phyloP scores from a whole-genome alignment of 2,113 vertebrate species.

The Corydoras maculifer region DNA sequence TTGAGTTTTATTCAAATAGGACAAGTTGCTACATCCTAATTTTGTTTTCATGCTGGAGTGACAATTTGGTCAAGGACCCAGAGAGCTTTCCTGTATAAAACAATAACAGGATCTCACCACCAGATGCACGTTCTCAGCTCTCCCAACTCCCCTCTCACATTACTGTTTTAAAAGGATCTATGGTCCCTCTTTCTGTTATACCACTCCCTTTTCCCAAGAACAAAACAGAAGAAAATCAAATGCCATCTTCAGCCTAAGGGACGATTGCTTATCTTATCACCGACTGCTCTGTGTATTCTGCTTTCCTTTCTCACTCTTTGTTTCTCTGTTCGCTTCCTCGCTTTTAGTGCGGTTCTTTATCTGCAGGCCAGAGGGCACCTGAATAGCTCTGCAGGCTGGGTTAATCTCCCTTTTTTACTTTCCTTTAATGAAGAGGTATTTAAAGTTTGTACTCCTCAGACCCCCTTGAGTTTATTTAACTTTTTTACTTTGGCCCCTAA shows the following conservation, averaged over 20 bases:
- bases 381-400: conserved; percentile 15
- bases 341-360: conserved; percentile 35
- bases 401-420: conserved; percentile 26
- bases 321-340: background rate
- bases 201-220: conserved; percentile 5
- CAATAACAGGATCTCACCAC: conserved; percentile 48
- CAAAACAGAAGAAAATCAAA: conserved; percentile 31
- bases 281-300: conserved; percentile 3
- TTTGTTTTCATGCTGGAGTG: conserved; percentile 31
- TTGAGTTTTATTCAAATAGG: too few species aligned
- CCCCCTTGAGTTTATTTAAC: too few species aligned
- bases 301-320: background rate
- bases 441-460: too few species aligned
- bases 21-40: too few species aligned
- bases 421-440: too few species aligned
- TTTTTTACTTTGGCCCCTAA: too few species aligned
- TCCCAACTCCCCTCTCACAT: conserved; percentile 1
- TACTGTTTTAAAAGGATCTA: conserved; percentile 6
- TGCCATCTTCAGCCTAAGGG: conserved; percentile 16
- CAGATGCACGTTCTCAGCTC: conserved; percentile 34
- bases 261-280: conserved; percentile 37
- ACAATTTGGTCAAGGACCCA: conserved; percentile 47
- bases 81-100: conserved; percentile 42
- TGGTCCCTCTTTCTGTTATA: background rate
- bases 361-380: conserved; percentile 38